phyloP scores from a whole-genome alignment of 2,888 invertebrate species.

The Beris chalybata region DNA sequence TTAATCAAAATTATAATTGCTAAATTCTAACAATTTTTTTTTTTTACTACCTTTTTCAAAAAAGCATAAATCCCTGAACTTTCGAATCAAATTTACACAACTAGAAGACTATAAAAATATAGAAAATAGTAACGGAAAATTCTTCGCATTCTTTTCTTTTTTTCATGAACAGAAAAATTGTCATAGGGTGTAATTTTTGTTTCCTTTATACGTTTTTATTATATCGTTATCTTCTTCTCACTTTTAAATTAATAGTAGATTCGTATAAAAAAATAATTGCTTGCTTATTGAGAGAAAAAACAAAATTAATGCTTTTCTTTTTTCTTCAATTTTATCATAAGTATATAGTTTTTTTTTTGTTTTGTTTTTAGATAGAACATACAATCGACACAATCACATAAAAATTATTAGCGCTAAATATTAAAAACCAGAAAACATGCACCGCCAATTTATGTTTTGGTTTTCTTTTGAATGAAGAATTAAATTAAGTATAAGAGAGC shows the following conservation, averaged over 20 bases:
- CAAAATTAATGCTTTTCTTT: neutral
- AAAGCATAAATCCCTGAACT: neutral
- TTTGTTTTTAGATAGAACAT: neutral
- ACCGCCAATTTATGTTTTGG: neutral
- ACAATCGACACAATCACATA: neutral
- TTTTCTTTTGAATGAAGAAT: neutral
- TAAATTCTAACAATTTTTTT: conserved; percentile 4
- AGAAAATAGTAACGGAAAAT: conserved; percentile 5
- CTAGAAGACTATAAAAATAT: conserved; percentile 1
- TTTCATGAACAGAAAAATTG: conserved; percentile 7
- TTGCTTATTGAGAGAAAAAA: neutral
- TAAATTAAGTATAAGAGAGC: conserved; percentile 10
- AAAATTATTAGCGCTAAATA: too few species aligned
- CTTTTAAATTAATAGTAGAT: neutral
- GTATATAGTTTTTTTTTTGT: neutral
- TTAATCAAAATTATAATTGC: neutral
- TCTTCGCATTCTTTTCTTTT: neutral
- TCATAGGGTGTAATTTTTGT: neutral
- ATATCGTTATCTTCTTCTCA: neutral
- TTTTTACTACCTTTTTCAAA: conserved; percentile 1
- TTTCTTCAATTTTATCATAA: too few species aligned
- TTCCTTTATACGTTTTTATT: neutral
- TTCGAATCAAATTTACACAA: conserved; percentile 1
- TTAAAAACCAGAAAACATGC: neutral
- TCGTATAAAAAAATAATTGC: conserved; percentile 6